These are phyloP conservation scores for Pachyuromys duprasi DNA, from an alignment of 2,797 vertebrate genomes.

Conservation along the genomic window DNA sequence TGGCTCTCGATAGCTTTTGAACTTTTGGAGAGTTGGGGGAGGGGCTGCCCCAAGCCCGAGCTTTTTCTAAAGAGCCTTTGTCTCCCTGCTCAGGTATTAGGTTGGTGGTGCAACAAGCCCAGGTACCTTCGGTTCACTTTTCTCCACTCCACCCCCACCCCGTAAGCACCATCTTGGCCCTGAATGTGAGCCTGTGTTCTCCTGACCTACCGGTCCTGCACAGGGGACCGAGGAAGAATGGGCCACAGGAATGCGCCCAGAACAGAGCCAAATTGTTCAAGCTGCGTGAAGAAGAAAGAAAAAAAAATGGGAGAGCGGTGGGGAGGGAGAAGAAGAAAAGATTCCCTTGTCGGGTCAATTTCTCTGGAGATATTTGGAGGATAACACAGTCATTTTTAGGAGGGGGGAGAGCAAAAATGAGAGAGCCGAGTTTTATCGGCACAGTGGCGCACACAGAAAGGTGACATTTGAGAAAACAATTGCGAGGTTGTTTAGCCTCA, in stretches of 20 bases:
- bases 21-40: constrained; percentile 67
- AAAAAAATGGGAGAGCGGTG: constrained; percentile 64
- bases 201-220: constrained; percentile 63
- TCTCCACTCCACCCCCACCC: constrained; percentile 60
- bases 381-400: constrained; percentile 73
- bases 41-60: constrained; percentile 23
- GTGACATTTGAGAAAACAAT: constrained; percentile 89
- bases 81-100: constrained; percentile 85
- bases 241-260: constrained; percentile 85
- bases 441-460: constrained; percentile 84
- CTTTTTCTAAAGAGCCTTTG: constrained; percentile 87
- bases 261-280: constrained; percentile 86
- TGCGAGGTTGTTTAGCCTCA: constrained; percentile 84
- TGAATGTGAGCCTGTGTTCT: constrained; percentile 85
- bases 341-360: constrained; percentile 77
- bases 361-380: constrained; percentile 84
- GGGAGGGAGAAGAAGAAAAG: constrained; percentile 75
- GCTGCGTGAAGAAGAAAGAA: constrained; percentile 80
- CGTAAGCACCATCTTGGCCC: constrained; percentile 56
- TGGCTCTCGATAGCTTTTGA: constrained; percentile 84
- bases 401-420: not conserved
- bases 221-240: constrained; percentile 80
- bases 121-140: constrained; percentile 74
- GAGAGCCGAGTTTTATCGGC: constrained; percentile 80
- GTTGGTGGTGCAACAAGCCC: constrained; percentile 84